Percentiles rank a stretch among this genome's conserved stretches.
phyloP scores from a whole-genome alignment of 2,888 invertebrate genomes.

The Patella pellucida region DNA sequence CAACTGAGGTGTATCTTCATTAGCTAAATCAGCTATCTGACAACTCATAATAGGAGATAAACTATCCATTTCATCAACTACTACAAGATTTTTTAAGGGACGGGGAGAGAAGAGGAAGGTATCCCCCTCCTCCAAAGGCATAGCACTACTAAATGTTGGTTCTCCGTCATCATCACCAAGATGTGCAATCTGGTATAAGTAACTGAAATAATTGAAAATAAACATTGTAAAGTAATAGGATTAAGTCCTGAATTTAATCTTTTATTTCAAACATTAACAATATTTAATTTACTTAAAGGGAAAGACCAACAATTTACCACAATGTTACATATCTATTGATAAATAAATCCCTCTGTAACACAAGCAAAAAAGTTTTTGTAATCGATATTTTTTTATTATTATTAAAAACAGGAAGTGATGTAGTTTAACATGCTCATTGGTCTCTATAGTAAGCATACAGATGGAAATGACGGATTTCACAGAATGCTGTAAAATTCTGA shows the following conservation, averaged over 20 bases:
- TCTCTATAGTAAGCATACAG: too few relatives aligned
- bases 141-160: slow-evolving; percentile 97
- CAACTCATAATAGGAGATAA: slow-evolving; percentile 89
- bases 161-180: slow-evolving; percentile 99
- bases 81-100: slow-evolving; percentile 90
- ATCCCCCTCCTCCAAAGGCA: slow-evolving; percentile 98
- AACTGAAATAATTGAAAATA: slow-evolving; percentile 76
- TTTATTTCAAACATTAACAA: background rate
- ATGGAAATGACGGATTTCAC: too few relatives aligned
- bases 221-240: background rate
- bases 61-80: slow-evolving; percentile 97
- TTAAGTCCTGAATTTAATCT: background rate
- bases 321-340: too few relatives aligned
- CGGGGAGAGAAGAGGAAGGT: slow-evolving; percentile 99
- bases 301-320: background rate
- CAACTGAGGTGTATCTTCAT: slow-evolving; percentile 98
- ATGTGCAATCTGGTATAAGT: slow-evolving; percentile 98
- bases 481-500: too few relatives aligned
- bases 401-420: too few relatives aligned
- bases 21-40: slow-evolving; percentile 80
- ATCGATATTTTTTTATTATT: too few relatives aligned
- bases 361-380: too few relatives aligned
- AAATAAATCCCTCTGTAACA: too few relatives aligned
- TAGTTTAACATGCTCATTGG: too few relatives aligned
- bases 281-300: too few relatives aligned